phyloP scores from a whole-genome alignment of 2,888 invertebrate species.

The Mythimna impura region DNA sequence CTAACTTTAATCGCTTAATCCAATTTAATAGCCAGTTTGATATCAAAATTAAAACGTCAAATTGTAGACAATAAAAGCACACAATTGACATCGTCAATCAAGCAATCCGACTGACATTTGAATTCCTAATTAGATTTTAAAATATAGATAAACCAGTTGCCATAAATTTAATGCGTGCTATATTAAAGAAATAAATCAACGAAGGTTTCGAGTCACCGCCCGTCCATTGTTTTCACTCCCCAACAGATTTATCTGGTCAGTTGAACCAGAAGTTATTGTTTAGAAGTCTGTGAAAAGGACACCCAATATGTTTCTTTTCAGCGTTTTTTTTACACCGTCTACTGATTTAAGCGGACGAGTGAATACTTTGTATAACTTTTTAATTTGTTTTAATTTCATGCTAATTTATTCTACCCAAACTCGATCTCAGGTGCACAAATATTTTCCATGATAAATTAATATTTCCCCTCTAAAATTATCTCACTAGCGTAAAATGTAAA shows the following conservation, averaged over 20 bases:
- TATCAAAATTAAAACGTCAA: slow-evolving; percentile 48
- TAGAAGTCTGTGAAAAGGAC: slow-evolving; percentile 74
- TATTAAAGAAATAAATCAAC: slow-evolving; percentile 64
- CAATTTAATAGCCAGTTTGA: slow-evolving; percentile 29
- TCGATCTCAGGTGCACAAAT: slow-evolving; percentile 32
- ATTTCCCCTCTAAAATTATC: slow-evolving; percentile 30
- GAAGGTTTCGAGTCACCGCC: slow-evolving; percentile 48
- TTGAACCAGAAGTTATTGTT: slow-evolving; percentile 79
- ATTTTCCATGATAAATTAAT: slow-evolving; percentile 32
- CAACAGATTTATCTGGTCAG: slow-evolving; percentile 74
- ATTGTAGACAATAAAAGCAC: slow-evolving; percentile 41
- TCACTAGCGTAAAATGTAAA: slow-evolving; percentile 30
- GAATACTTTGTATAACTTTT: slow-evolving; percentile 20
- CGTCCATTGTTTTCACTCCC: slow-evolving; percentile 68
- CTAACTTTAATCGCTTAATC: slow-evolving; percentile 27
- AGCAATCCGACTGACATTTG: slow-evolving; percentile 41
- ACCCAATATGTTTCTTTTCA: slow-evolving; percentile 65
- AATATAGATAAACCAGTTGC: slow-evolving; percentile 46
- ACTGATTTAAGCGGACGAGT: slow-evolving; percentile 41
- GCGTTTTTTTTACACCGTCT: slow-evolving; percentile 49
- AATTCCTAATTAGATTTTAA: slow-evolving; percentile 61
- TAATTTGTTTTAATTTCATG: slow-evolving; percentile 40
- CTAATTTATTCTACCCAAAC: slow-evolving; percentile 36
- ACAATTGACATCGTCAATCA: slow-evolving; percentile 43
- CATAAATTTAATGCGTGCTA: slow-evolving; percentile 54